Conservation (phyloP, 2,797 vertebrate species). For the Muscicapa striata region DNA sequence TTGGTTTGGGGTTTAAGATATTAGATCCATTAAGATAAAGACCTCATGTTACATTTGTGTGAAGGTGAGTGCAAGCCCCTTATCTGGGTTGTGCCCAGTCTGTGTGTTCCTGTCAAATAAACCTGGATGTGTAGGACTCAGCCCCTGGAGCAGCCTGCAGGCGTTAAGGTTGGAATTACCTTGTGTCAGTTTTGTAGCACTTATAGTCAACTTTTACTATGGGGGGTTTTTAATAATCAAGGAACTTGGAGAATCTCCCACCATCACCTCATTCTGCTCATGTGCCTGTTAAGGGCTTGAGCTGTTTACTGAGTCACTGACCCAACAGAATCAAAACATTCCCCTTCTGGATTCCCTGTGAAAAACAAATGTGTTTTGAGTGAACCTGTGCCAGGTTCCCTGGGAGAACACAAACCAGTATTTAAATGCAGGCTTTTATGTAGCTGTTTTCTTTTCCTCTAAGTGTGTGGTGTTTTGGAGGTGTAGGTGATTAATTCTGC, state of each 20-base stretch:
- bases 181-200: neutral
- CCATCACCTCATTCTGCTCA: neutral
- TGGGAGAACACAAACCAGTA: neutral
- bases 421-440: neutral
- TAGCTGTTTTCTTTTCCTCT: neutral
- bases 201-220: neutral
- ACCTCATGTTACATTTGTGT: fast-evolving
- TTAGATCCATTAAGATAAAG: too few species aligned
- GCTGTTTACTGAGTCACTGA: neutral
- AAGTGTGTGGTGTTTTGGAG: neutral
- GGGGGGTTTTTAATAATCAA: neutral
- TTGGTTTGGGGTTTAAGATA: neutral
- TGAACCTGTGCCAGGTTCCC: neutral
- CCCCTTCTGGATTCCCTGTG: neutral
- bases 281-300: neutral
- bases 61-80: neutral
- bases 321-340: neutral
- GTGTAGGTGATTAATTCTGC: neutral
- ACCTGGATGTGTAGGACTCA: neutral
- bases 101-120: neutral
- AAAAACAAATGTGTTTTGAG: neutral
- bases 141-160: neutral
- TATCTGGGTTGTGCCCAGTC: neutral
- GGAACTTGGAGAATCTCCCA: neutral
- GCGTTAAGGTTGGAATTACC: neutral